Evolutionary conservation across 2,888 invertebrate genomes (phyloP).

Genomic region (Ophion obscuratus): DNA sequence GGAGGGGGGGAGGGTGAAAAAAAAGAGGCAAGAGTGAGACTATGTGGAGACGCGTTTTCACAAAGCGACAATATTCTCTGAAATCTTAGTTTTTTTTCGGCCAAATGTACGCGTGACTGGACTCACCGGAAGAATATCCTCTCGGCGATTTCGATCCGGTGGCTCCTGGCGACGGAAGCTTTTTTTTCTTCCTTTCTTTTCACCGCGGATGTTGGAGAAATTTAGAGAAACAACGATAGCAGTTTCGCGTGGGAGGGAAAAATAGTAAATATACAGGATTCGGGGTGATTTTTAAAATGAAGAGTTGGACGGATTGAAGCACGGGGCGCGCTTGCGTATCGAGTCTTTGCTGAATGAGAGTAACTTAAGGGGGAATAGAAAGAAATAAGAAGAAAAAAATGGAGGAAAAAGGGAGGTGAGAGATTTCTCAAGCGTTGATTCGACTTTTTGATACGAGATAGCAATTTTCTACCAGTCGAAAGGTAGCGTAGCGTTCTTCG

Average conservation of each 20-base stretch:
- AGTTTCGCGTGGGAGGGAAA: constrained; percentile 48
- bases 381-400: constrained; percentile 61
- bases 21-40: constrained; percentile 54
- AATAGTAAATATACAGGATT: constrained; percentile 62
- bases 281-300: constrained; percentile 49
- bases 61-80: constrained; percentile 83
- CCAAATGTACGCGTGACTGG: constrained; percentile 54
- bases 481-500: constrained; percentile 69
- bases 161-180: constrained; percentile 25
- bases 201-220: constrained; percentile 63
- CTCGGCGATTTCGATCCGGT: constrained; percentile 59
- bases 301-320: constrained; percentile 59
- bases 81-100: constrained; percentile 74
- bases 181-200: constrained; percentile 40
- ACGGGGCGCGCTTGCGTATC: constrained; percentile 73
- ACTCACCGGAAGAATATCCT: constrained; percentile 66
- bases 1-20: constrained; percentile 31
- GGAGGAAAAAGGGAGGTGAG: constrained; percentile 45
- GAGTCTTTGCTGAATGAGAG: constrained; percentile 70
- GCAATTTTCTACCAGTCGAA: constrained; percentile 80
- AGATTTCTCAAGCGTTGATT: constrained; percentile 75
- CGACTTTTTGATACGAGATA: constrained; percentile 81
- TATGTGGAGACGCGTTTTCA: constrained; percentile 65
- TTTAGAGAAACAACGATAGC: constrained; percentile 56
- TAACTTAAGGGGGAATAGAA: constrained; percentile 7